Conservation (phyloP, 1,140 invertebrate species). For the Varroa destructor region DNA sequence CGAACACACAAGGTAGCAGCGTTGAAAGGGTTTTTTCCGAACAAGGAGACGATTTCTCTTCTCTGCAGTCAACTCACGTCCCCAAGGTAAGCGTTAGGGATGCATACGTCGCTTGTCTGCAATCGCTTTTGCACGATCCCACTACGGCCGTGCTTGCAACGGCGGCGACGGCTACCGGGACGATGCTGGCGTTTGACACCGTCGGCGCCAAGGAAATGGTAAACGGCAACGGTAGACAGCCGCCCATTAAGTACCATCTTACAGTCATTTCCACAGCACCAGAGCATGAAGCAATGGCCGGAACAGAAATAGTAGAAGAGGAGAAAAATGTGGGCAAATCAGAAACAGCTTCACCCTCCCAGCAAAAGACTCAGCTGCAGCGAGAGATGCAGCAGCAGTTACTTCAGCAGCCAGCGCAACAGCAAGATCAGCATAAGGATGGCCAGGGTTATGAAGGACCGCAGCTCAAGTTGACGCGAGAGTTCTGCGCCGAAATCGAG, state of each 20-base stretch:
- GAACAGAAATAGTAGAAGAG: too few species aligned
- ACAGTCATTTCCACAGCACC: background rate
- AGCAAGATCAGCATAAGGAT: too few species aligned
- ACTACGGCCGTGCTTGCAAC: background rate
- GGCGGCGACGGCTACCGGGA: too few species aligned
- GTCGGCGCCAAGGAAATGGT: background rate
- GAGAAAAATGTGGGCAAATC: too few species aligned
- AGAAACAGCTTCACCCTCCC: too few species aligned
- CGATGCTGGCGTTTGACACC: background rate
- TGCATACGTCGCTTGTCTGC: slow-evolving; percentile 18
- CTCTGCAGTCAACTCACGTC: slow-evolving; percentile 18
- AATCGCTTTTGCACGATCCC: background rate
- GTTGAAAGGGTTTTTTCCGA: slow-evolving; percentile 19
- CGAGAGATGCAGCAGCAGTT: too few species aligned
- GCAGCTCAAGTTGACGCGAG: background rate
- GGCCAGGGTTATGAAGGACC: too few species aligned
- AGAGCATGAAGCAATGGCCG: too few species aligned
- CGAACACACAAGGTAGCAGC: background rate
- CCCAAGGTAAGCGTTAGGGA: background rate
- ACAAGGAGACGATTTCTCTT: slow-evolving; percentile 25
- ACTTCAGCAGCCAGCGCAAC: too few species aligned
- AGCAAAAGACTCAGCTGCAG: too few species aligned
- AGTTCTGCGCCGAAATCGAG: slow-evolving; percentile 26
- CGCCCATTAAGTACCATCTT: background rate
- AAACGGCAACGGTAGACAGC: background rate